Conservation (phyloP, 2,797 vertebrate species). For the Syngnathus acus region DNA sequence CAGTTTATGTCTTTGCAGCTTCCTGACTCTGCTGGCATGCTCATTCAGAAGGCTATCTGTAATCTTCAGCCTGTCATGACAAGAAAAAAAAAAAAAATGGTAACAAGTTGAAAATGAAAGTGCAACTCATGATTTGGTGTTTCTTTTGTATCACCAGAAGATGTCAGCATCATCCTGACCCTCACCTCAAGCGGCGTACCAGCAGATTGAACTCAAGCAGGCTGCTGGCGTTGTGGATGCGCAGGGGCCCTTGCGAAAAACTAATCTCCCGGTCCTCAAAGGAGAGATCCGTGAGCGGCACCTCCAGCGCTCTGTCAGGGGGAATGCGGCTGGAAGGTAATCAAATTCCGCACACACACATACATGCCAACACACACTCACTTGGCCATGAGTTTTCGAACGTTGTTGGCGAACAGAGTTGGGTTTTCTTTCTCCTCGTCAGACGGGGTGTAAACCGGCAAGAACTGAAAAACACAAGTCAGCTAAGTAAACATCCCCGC, state of each 20-base stretch:
- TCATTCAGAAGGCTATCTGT: slow-evolving; percentile 67
- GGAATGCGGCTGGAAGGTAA: background rate
- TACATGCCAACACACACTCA: slow-evolving; percentile 30
- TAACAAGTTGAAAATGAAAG: too few species aligned
- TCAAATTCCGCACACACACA: background rate
- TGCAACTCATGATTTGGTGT: background rate
- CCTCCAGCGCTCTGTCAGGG: slow-evolving; percentile 72
- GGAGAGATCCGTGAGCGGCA: slow-evolving; percentile 83
- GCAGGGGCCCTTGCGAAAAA: slow-evolving; percentile 80
- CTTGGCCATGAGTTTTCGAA: slow-evolving; percentile 77
- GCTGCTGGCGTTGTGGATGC: slow-evolving; percentile 73
- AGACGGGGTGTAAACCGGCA: slow-evolving; percentile 87
- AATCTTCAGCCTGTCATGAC: slow-evolving; percentile 67
- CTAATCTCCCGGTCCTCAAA: slow-evolving; percentile 89
- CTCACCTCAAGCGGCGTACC: slow-evolving; percentile 82
- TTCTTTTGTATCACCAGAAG: background rate
- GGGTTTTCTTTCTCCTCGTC: slow-evolving; percentile 83
- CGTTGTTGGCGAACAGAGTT: slow-evolving; percentile 83
- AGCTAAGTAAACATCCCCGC: background rate
- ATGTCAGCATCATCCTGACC: background rate
- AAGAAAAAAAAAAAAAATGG: background rate
- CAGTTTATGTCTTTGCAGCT: slow-evolving; percentile 56
- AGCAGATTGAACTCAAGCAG: slow-evolving; percentile 86
- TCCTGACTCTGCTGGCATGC: slow-evolving; percentile 63
- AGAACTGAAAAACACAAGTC: slow-evolving; percentile 67